Evolutionary conservation across 1,140 invertebrate genomes (phyloP).

Genomic region (Oedothorax gibbosus): DNA sequence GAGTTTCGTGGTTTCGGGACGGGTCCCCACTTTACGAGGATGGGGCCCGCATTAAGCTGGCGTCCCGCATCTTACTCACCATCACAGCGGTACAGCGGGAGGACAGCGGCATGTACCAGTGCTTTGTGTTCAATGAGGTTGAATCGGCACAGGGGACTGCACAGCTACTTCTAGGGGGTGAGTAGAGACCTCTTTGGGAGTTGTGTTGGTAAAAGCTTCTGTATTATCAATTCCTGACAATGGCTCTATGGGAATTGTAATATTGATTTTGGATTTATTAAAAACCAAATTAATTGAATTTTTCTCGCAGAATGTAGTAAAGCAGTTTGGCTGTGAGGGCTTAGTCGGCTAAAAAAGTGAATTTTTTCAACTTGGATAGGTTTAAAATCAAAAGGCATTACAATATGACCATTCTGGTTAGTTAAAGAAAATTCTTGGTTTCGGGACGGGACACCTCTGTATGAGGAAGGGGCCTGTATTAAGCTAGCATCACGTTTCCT

Average conservation of each 20-base stretch:
- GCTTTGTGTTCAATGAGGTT: constrained; percentile 67
- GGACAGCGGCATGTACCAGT: constrained; percentile 79
- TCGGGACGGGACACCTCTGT: constrained; percentile 63
- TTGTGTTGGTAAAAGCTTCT: too few relatives aligned
- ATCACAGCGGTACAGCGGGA: constrained; percentile 67
- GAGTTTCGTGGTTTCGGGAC: constrained; percentile 63
- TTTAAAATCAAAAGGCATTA: too few relatives aligned
- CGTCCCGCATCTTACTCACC: constrained; percentile 37
- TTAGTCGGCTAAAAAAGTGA: too few relatives aligned
- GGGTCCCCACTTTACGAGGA: constrained; percentile 62
- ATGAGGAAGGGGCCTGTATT: constrained; percentile 56
- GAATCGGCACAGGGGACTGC: constrained; percentile 68
- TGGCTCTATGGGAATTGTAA: too few relatives aligned
- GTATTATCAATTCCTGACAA: too few relatives aligned
- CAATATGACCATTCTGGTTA: too few relatives aligned
- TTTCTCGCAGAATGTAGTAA: too few relatives aligned
- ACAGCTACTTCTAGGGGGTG: constrained; percentile 69
- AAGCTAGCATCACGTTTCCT: constrained; percentile 38
- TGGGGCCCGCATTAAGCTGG: constrained; percentile 46
- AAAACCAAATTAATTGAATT: too few relatives aligned
- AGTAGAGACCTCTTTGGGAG: too few relatives aligned
- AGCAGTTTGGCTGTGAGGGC: too few relatives aligned
- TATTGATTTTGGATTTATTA: too few relatives aligned
- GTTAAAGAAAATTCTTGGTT: constrained; percentile 52
- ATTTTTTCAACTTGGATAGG: too few relatives aligned